Base-by-base conservation (phyloP, 2,113 vertebrate genomes). In the Rhadina sibilatrix region DNA sequence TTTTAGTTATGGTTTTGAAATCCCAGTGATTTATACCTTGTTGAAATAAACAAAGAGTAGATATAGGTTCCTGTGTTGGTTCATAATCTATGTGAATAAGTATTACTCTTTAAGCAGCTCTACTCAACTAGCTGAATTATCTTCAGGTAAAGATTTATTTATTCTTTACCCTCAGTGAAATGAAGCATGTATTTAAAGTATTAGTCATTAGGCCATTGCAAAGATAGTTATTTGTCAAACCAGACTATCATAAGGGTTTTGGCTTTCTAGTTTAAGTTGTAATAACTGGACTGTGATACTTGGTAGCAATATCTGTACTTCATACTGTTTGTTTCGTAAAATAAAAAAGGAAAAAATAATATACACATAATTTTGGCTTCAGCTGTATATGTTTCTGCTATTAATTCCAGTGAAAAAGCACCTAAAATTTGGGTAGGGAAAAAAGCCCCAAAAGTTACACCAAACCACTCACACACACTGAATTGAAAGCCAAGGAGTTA, bases 401-500 rank as follows among this genome's bases (percentile, higher is more conserved):
- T 53, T 47, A 74, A 69, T 68, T 81, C 47, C 27, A 37, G 14
- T 89, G 53, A 68, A 85, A 61, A 86, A 5, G 4, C 12, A 68
- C 65, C 10, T n/a, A 9, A 69, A 30, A n/a, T 61, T 68, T 71
- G 5, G 28, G 11, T 61, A 53, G n/a, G 31, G 3, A 35, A 57
- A 72, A 17, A 1, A 0, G 3, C 3, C 5, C 6, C 35, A 6
- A 35, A 57, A 59, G 16, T 30, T 37, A 16, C 1, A 7, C 15
- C 31, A 28, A 65, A 47, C 11, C 13, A 40, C 12, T 50, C 18
- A 50, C 31, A 17, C 15, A 8, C 53, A 6, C 15, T 78, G 11
- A 15, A 37, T 12, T 81, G 47, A 85, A 95, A 50, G 20, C 28
- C 25, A 68, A n/a, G 4, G 28, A 61, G 13, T 75, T 83, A 35